Base-by-base conservation (phyloP, 2,113 vertebrate genomes). In the Ardeotis arabs region DNA sequence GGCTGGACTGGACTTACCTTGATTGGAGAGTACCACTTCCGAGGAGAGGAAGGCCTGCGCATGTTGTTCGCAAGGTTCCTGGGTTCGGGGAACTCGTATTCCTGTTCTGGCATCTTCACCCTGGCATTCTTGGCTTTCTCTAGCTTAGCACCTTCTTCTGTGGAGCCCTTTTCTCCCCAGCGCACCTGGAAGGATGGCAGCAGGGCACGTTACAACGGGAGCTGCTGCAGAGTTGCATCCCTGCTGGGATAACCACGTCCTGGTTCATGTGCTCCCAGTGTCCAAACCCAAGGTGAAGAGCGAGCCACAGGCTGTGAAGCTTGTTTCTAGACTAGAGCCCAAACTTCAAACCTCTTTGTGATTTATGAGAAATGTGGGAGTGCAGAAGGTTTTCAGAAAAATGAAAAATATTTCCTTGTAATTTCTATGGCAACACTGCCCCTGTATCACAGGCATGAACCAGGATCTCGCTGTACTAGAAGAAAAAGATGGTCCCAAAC, bases 101-200 rank as follows among this genome's bases (percentile, higher is more conserved):
- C 99, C 95, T 99, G 99, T 39, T 99, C 99, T 1, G 99, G 99
- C 99, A 99, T 99, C 97, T 99, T 99, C 49, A 99, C 99, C 52
- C 98, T 98, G 20, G 99, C 99, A 5, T 99, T 99, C 98, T 99
- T 99, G 81, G 99, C 99, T 84, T 99, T 99, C 95, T 99, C 99
- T 93, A 99, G 67, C 93, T 99, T 99, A 28, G 99, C 99, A 0
- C 99, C 99, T 98, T 99, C 99, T 94, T 99, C 99, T 0, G 99
- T 99, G 50, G 99, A 99, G 50, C 99, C 99, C 81, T 98, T 99
- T 87, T 99, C 99, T 63, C 99, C 99, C 99, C 99, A 99, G 66
- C 99, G 99, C 37, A 99, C 99, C 99, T 99, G 84, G 20, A 94
- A 62, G 79, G 68, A 69, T 5, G 60, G 10, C 10, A 23, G 3